A percentile compares a stretch with the other conserved stretches of the same genome.
These are phyloP conservation scores for Rattus rattus DNA, from an alignment of 2,113 vertebrate genomes.

Conservation along the genomic window DNA sequence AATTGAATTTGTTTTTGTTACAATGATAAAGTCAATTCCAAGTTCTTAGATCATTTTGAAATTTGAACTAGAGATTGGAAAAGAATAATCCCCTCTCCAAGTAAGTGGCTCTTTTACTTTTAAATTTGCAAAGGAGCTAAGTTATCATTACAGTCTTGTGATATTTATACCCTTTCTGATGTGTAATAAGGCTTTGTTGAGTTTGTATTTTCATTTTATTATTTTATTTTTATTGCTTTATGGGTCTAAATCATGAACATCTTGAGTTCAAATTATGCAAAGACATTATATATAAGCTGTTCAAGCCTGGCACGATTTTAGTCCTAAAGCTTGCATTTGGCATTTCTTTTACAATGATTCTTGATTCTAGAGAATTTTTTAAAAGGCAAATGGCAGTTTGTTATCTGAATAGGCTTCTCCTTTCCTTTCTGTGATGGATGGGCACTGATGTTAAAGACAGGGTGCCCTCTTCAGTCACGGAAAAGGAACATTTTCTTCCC, in stretches of 20 bases:
- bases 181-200: not conserved
- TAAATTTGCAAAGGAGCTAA: not conserved
- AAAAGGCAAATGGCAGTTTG: not conserved
- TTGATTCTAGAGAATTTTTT: constrained; percentile 29
- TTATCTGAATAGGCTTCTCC: not conserved
- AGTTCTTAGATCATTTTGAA: constrained; percentile 23
- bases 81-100: not conserved
- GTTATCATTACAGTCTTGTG: not conserved
- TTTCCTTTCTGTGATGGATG: constrained; percentile 48
- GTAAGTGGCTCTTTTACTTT: constrained; percentile 4
- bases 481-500: constrained; percentile 60
- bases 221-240: not conserved
- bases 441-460: constrained; percentile 34
- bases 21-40: constrained; percentile 37
- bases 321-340: not conserved
- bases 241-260: not conserved
- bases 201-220: too few species aligned
- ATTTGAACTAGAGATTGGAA: constrained; percentile 33
- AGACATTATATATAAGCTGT: not conserved
- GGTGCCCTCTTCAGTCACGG: constrained; percentile 4
- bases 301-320: not conserved
- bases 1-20: constrained; percentile 34
- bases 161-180: not conserved
- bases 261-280: constrained; percentile 23
- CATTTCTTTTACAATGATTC: constrained; percentile 11